These are phyloP conservation scores for Virgularia gustaviana DNA, from an alignment of 92 coral and sea anemone species.

Conservation along the genomic window DNA sequence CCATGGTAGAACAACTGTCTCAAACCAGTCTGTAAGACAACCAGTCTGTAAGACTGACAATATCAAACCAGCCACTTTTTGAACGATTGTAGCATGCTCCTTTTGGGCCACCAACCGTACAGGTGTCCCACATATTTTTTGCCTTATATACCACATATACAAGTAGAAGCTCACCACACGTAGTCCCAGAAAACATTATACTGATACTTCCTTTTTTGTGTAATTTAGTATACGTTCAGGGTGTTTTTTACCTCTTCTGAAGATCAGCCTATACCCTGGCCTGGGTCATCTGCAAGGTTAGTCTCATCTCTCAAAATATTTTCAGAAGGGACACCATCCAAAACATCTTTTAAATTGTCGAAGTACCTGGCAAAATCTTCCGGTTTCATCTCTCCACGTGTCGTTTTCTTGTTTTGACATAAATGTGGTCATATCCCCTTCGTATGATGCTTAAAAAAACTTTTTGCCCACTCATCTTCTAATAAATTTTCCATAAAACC, in stretches of 20 bases:
- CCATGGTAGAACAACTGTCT: not conserved
- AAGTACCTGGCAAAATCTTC: conserved; percentile 29
- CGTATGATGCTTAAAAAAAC: conserved; percentile 25
- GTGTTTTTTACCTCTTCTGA: conserved; percentile 23
- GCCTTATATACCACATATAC: conserved; percentile 18
- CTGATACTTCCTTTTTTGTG: conserved; percentile 17
- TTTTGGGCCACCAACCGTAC: conserved; percentile 31
- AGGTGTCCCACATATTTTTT: conserved; percentile 16
- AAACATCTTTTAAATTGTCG: conserved; percentile 23
- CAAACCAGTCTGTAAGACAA: too few relatives aligned
- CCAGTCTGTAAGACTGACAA: conserved; percentile 12
- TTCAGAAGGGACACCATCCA: conserved; percentile 20
- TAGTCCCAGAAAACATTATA: conserved; percentile 10
- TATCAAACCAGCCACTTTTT: conserved; percentile 34
- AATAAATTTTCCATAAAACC: conserved; percentile 13
- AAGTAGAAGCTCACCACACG: not conserved
- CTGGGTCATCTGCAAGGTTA: conserved; percentile 21
- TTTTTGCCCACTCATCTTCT: conserved; percentile 32
- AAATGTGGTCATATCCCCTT: conserved; percentile 16
- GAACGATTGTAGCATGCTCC: conserved; percentile 25
- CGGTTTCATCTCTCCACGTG: conserved; percentile 20
- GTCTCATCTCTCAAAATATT: conserved; percentile 27
- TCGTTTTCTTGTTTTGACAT: conserved; percentile 24
- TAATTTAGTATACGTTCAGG: conserved; percentile 13
- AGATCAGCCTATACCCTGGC: too few relatives aligned